Conservation (phyloP, 2,888 invertebrate species). For the Pristionchus fissidentatus region DNA sequence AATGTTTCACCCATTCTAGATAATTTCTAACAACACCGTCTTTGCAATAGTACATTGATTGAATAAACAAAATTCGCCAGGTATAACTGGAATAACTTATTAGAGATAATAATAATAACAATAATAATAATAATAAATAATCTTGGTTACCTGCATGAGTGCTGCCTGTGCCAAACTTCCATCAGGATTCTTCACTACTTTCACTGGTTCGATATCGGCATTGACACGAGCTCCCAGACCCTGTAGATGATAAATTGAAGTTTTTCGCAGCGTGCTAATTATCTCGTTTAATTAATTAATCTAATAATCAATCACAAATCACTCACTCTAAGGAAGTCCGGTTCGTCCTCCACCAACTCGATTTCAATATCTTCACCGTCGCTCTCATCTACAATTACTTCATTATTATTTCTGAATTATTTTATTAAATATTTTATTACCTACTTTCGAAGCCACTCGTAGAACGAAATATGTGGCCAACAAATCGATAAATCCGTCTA, state of each 20-base stretch:
- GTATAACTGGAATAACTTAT: neutral
- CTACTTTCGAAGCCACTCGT: too few species aligned
- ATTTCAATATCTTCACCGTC: constrained; percentile 97
- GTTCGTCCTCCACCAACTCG: constrained; percentile 97
- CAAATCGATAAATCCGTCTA: neutral
- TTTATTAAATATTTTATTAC: neutral
- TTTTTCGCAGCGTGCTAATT: neutral
- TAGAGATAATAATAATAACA: neutral
- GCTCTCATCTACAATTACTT: constrained; percentile 69
- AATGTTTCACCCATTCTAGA: neutral
- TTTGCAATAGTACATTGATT: neutral
- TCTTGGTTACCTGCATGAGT: constrained; percentile 89
- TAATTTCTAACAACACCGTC: neutral
- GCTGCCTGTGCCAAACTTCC: constrained; percentile 98
- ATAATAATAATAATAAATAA: neutral
- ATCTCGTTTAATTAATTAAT: neutral
- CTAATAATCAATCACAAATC: neutral
- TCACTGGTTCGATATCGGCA: constrained; percentile 75
- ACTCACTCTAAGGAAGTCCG: constrained; percentile 86
- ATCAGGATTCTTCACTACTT: constrained; percentile 87
- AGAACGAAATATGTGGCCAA: too few species aligned
- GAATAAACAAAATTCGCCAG: neutral
- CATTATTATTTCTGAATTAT: neutral
- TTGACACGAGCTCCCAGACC: constrained; percentile 43
- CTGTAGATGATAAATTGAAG: neutral